These are phyloP conservation scores for Cheilosia grossa DNA, from an alignment of 2,888 invertebrate genomes.

Conservation along the genomic window DNA sequence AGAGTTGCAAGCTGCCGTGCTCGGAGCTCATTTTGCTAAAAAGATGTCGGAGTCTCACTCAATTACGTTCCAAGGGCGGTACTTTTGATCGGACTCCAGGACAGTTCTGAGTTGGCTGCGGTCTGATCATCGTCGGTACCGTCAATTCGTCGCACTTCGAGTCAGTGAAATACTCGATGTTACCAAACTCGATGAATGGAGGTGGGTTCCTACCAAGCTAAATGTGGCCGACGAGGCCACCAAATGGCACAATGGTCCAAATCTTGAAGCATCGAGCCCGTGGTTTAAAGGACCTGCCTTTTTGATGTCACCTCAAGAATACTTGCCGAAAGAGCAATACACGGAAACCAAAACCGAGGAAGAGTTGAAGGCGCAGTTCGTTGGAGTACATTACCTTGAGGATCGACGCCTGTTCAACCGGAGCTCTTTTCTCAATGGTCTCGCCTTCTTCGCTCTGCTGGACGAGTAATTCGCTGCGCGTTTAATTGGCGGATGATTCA, in stretches of 20 bases:
- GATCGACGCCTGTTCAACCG: too few relatives aligned
- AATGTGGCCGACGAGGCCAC: constrained; percentile 9
- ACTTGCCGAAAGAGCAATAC: constrained; percentile 9
- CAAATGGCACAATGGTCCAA: constrained; percentile 12
- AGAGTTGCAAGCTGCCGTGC: constrained; percentile 23
- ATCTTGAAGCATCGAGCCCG: not conserved
- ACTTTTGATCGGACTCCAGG: constrained; percentile 11
- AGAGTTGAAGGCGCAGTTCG: constrained; percentile 30
- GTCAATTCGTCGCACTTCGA: constrained; percentile 11
- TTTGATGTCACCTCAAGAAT: constrained; percentile 3
- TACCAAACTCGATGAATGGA: constrained; percentile 3
- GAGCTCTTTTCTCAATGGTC: constrained; percentile 11
- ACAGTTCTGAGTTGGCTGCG: not conserved
- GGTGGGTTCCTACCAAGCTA: constrained; percentile 17
- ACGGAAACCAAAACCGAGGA: constrained; percentile 2
- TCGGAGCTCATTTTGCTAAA: not conserved
- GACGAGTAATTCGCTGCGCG: not conserved
- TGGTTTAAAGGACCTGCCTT: constrained; percentile 25
- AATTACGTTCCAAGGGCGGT: not conserved
- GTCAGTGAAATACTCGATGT: constrained; percentile 15
- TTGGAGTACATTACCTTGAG: constrained; percentile 4
- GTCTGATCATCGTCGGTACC: constrained; percentile 22
- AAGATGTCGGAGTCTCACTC: constrained; percentile 1
- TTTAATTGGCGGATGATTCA: constrained; percentile 3
- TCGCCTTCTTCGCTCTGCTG: not conserved